Evolutionary conservation across 1,140 invertebrate genomes (phyloP).

Genomic region (Ceratina calcarata): DNA sequence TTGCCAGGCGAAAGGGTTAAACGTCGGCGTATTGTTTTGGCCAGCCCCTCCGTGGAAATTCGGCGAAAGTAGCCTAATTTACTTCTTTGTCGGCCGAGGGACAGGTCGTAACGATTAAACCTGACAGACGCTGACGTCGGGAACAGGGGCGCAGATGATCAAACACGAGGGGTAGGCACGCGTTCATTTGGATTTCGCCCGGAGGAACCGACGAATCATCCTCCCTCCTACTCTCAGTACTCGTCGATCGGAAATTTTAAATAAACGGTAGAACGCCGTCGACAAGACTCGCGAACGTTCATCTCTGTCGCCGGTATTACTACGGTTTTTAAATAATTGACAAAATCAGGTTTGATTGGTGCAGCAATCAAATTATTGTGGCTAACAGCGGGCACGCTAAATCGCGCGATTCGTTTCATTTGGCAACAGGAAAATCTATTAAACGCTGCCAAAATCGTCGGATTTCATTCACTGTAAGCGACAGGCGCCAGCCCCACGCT

Average conservation of each 20-base stretch:
- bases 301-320: no score
- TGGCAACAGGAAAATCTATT: background rate
- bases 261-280: no score
- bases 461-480: background rate
- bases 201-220: slow-evolving; percentile 63
- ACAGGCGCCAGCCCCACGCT: no score
- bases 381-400: no score
- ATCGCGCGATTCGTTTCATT: background rate
- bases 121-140: slow-evolving; percentile 27
- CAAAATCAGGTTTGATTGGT: no score
- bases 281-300: no score
- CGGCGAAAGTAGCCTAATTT: slow-evolving; percentile 33
- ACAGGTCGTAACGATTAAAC: slow-evolving; percentile 20
- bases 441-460: background rate
- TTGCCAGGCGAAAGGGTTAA: background rate
- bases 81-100: background rate
- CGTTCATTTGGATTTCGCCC: slow-evolving; percentile 57
- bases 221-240: background rate
- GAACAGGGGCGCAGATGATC: slow-evolving; percentile 52
- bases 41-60: background rate
- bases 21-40: background rate
- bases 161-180: slow-evolving; percentile 50
- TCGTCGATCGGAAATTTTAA: background rate
- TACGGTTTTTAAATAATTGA: no score
- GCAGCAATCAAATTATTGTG: no score